Evolutionary conservation across 2,113 vertebrate species (phyloP), one percentile per base, ranked within the genome.

Genomic region (Nothobranchius furzeri): DNA sequence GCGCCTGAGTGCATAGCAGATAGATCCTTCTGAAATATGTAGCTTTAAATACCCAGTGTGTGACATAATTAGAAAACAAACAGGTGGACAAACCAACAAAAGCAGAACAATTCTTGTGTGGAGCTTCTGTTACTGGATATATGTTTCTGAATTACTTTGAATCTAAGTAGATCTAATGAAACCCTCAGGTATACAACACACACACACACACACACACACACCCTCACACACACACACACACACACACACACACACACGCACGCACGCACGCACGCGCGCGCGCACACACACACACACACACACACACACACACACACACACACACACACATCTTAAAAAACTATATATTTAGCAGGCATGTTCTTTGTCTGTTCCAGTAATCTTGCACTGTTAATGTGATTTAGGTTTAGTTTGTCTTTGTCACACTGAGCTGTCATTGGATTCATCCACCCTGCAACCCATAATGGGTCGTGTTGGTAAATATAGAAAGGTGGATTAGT

Each of bases 31-130:
- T 73, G 59, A 20, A 55, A 75, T 53, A 82, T 75, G 35, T 49
- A 46, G 66, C 73, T 77, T 79, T 77, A 71, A 84, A 81, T 47
- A 65, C 70, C 36, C 71, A 40, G 47, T 36, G 13, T 69, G 40
- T 50, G 68, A 79, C 63, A 30, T 42, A 59, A 64, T 68, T 50
- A 14, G 37, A 64, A 80, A 83, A 65, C 53, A 76, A 73, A 61
- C 35, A 20, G 71, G 47, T 36, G 3, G 24, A 36, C 37, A n/a
- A 69, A 60, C 37, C 52, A 53, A 51, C 45, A 25, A 64, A 55
- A 10, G 15, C 8, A 35, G 7, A 42, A 50, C 49, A 24, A 55
- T 52, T 45, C 50, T 61, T 73, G 17, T 53, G 35, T 36, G 13
- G 17, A 57, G 52, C n/a, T 51, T 14, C 30, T 30, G 30, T 55